These are phyloP conservation scores for Neoascia interrupta DNA, from an alignment of 2,888 invertebrate genomes.

Conservation along the genomic window DNA sequence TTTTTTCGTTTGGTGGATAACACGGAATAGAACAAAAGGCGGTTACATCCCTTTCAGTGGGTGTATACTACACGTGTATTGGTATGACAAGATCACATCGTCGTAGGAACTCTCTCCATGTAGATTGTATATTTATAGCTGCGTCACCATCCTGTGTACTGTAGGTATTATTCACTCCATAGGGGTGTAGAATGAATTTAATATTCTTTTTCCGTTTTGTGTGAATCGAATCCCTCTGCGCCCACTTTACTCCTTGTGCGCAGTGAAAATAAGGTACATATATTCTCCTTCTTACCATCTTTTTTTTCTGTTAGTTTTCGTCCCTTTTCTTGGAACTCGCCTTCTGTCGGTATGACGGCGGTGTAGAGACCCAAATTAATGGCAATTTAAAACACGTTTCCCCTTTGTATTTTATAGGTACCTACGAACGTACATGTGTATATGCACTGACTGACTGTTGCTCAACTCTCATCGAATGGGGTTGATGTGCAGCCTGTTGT, in stretches of 20 bases:
- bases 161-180: slow-evolving; percentile 30
- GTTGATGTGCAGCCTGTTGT: slow-evolving; percentile 33
- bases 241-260: slow-evolving; percentile 27
- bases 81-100: neutral
- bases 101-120: too few species aligned
- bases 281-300: slow-evolving; percentile 22
- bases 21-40: neutral
- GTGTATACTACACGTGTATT: slow-evolving; percentile 21
- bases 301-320: slow-evolving; percentile 20
- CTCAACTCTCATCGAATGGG: slow-evolving; percentile 39
- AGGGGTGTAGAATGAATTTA: slow-evolving; percentile 46
- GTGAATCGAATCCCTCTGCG: slow-evolving; percentile 31
- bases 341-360: slow-evolving; percentile 24
- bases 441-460: slow-evolving; percentile 37
- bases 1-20: too few species aligned
- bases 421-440: slow-evolving; percentile 15
- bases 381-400: slow-evolving; percentile 59
- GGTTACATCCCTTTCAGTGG: slow-evolving; percentile 42
- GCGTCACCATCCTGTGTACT: slow-evolving; percentile 35
- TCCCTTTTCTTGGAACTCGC: slow-evolving; percentile 58
- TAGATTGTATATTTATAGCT: slow-evolving; percentile 12
- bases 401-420: slow-evolving; percentile 8
- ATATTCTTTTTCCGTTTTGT: slow-evolving; percentile 48
- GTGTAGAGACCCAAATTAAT: slow-evolving; percentile 50
- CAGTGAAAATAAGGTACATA: slow-evolving; percentile 1